These are phyloP conservation scores for Pterostichus madidus DNA, from an alignment of 2,888 invertebrate genomes.

Conservation along the genomic window DNA sequence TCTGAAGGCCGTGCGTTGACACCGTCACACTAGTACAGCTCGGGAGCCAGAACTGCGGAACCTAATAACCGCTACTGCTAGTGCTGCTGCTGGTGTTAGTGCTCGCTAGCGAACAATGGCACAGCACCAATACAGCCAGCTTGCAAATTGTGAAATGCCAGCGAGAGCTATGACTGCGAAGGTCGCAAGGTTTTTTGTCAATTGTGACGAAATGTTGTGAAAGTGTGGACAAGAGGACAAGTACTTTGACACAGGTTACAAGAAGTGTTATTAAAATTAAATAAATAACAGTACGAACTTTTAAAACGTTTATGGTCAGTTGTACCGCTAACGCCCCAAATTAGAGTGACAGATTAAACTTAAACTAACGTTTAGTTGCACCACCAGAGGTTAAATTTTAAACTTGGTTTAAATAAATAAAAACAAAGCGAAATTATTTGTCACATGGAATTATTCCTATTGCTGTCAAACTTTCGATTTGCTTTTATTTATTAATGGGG, in stretches of 20 bases:
- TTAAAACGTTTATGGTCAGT: too few relatives aligned
- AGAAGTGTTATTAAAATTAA: too few relatives aligned
- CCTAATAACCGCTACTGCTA: slow-evolving; percentile 34
- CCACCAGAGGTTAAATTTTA: too few relatives aligned
- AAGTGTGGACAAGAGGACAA: neutral
- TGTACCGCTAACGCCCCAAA: too few relatives aligned
- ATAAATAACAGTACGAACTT: too few relatives aligned
- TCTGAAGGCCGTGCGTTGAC: slow-evolving; percentile 55
- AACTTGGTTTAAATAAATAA: too few relatives aligned
- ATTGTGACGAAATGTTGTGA: neutral
- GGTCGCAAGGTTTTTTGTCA: slow-evolving; percentile 5
- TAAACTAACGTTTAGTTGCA: too few relatives aligned
- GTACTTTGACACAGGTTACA: neutral
- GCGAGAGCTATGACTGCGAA: slow-evolving; percentile 3
- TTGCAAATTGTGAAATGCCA: neutral
- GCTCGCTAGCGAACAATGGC: neutral
- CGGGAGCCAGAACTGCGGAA: neutral
- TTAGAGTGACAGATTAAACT: too few relatives aligned
- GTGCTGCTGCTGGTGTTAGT: slow-evolving; percentile 3
- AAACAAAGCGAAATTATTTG: too few relatives aligned
- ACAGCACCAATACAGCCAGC: neutral
- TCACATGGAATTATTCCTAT: too few relatives aligned
- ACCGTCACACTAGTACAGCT: slow-evolving; percentile 6
- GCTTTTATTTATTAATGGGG: too few relatives aligned
- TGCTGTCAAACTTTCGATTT: too few relatives aligned